phyloP scores from a whole-genome alignment of 1,140 invertebrate species.

The Camponotus vicinus region DNA sequence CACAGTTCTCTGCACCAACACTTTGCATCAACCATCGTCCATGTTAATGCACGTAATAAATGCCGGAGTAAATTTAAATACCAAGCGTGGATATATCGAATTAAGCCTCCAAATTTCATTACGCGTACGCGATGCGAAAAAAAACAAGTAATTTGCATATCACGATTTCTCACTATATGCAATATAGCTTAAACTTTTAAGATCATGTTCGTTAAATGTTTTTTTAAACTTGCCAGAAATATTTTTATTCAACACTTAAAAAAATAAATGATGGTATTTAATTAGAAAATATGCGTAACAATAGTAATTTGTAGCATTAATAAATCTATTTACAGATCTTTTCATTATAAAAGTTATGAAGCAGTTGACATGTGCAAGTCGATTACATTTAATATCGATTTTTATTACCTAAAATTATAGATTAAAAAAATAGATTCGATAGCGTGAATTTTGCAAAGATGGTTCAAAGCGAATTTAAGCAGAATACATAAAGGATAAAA shows the following conservation, averaged over 20 bases:
- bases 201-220: constrained; percentile 5
- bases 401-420: too few species aligned
- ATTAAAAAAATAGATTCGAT: background rate
- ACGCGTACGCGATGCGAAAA: constrained; percentile 25
- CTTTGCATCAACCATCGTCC: constrained; percentile 28
- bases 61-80: constrained; percentile 53
- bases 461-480: background rate
- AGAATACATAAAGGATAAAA: background rate
- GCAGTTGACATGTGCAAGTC: too few species aligned
- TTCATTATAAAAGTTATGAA: too few species aligned
- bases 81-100: constrained; percentile 12
- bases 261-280: too few species aligned
- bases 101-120: constrained; percentile 53
- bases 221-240: background rate
- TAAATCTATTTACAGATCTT: too few species aligned
- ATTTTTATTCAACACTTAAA: background rate
- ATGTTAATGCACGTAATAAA: constrained; percentile 58
- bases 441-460: background rate
- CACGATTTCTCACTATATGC: background rate
- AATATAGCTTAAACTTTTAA: background rate
- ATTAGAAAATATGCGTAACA: background rate
- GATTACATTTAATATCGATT: too few species aligned
- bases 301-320: background rate
- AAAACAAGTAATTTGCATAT: constrained; percentile 26
- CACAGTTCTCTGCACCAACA: constrained; percentile 17